phyloP scores from a whole-genome alignment of 2,888 invertebrate species.

The Tachina fera region DNA sequence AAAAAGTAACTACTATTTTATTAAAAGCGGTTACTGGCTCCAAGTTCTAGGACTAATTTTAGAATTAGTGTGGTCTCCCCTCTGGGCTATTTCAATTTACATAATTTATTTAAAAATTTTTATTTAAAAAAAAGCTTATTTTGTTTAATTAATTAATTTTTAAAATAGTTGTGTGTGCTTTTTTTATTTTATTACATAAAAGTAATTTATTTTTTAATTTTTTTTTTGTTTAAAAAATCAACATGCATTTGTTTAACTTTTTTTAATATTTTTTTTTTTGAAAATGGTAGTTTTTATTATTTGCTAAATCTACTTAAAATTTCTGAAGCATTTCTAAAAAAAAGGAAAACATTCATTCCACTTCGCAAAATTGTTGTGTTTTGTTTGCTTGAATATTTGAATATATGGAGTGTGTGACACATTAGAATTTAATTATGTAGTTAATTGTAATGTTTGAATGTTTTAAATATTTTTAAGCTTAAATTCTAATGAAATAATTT shows the following conservation, averaged over 20 bases:
- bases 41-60: not conserved
- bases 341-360: slow-evolving; percentile 20
- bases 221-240: slow-evolving; percentile 9
- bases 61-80: not conserved
- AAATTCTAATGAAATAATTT: slow-evolving; percentile 39
- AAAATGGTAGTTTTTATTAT: not conserved
- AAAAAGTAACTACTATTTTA: too few species aligned
- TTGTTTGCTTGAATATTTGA: slow-evolving; percentile 2
- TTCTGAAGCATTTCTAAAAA: slow-evolving; percentile 33
- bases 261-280: slow-evolving; percentile 16
- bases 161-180: slow-evolving; percentile 36
- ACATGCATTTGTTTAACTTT: slow-evolving; percentile 45
- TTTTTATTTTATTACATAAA: slow-evolving; percentile 48
- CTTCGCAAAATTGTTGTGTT: slow-evolving; percentile 16
- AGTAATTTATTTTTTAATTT: slow-evolving; percentile 35
- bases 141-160: slow-evolving; percentile 19
- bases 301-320: slow-evolving; percentile 33
- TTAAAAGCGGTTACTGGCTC: not conserved
- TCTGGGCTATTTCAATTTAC: not conserved
- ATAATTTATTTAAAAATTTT: not conserved
- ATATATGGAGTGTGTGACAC: not conserved
- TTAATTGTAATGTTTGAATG: slow-evolving; percentile 10
- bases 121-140: slow-evolving; percentile 10
- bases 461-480: slow-evolving; percentile 19
- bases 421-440: not conserved